A percentile compares a stretch with the other conserved stretches of the same genome.
phyloP scores from a whole-genome alignment of 2,113 vertebrate species.

The Oncorhynchus mykiss region DNA sequence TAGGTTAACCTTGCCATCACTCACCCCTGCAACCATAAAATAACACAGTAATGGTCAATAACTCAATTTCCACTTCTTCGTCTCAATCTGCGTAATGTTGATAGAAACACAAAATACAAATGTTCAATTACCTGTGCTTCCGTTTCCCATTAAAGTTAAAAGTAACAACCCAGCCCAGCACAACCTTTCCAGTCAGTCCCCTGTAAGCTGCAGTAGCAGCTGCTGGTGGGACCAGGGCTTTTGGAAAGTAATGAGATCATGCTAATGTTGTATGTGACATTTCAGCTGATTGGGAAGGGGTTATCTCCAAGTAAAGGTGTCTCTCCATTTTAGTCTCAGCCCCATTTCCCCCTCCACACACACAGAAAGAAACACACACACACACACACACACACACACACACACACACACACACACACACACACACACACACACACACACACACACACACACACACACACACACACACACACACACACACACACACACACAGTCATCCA shows the following conservation, averaged over 20 bases:
- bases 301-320: constrained; percentile 29
- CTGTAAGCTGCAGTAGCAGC: constrained; percentile 36
- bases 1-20: constrained; percentile 4
- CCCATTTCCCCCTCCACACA: constrained; percentile 33
- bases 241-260: constrained; percentile 61
- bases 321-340: constrained; percentile 3
- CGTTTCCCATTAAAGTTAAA: constrained; percentile 28
- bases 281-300: constrained; percentile 61
- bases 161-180: constrained; percentile 31
- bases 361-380: neutral
- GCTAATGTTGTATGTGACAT: constrained; percentile 68
- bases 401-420: neutral
- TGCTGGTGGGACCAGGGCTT: constrained; percentile 27
- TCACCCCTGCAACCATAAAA: constrained; percentile 4
- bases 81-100: constrained; percentile 32
- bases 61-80: constrained; percentile 12
- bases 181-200: constrained; percentile 49
- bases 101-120: constrained; percentile 50
- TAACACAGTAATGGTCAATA: constrained; percentile 10
- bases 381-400: neutral
- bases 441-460: neutral
- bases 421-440: neutral
- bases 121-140: constrained; percentile 40
- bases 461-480: neutral
- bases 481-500: neutral